Percentiles rank a stretch among this genome's conserved stretches.
phyloP scores from a whole-genome alignment of 2,113 vertebrate species.

The Melierax canorus region DNA sequence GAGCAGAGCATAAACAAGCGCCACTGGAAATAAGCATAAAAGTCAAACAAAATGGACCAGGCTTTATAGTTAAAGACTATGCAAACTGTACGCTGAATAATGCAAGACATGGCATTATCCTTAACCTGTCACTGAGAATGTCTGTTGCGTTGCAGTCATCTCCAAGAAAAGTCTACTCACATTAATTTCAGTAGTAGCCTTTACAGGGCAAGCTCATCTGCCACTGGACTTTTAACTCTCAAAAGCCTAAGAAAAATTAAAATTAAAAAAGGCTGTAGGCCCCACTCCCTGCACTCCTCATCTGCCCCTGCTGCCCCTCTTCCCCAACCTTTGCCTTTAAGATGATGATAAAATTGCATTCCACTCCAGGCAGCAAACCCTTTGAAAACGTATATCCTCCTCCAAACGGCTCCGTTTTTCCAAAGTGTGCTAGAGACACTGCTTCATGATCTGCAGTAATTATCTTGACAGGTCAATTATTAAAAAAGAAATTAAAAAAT shows the following conservation, averaged over 20 bases:
- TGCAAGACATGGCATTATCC: not conserved
- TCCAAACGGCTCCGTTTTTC: slow-evolving; percentile 49
- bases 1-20: slow-evolving; percentile 16
- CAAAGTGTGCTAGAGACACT: slow-evolving; percentile 40
- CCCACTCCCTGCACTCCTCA: fast-evolving
- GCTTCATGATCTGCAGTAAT: slow-evolving; percentile 70
- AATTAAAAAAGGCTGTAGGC: not conserved
- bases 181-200: not conserved
- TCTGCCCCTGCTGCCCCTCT: not conserved
- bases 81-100: slow-evolving; percentile 23
- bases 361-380: not conserved
- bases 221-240: not conserved
- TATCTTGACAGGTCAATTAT: slow-evolving; percentile 78
- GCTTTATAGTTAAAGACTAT: not conserved
- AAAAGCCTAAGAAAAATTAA: not conserved
- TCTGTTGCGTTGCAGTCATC: not conserved
- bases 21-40: not conserved
- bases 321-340: slow-evolving; percentile 27
- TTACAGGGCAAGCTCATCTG: not conserved
- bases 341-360: slow-evolving; percentile 27
- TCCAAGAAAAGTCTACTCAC: not conserved
- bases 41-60: not conserved
- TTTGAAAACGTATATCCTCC: slow-evolving; percentile 36
- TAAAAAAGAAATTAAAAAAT: slow-evolving; percentile 64
- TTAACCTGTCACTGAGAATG: not conserved